Conservation (phyloP, 2,888 invertebrate species). For the Stenchaetothrips biformis region DNA sequence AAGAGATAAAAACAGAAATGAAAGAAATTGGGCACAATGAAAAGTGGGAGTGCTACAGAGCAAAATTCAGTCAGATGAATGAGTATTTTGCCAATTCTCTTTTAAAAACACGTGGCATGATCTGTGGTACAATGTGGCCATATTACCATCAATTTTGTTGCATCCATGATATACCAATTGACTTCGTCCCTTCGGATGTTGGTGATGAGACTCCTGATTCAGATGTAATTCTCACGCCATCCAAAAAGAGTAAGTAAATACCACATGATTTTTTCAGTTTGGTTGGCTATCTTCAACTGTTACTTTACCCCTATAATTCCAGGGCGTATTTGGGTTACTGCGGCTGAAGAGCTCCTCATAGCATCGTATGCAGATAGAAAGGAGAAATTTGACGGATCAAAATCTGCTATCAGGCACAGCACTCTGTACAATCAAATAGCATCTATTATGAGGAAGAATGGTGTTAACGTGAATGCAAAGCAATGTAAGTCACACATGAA, state of each 20-base stretch:
- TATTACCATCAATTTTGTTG: no score
- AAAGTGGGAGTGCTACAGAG: no score
- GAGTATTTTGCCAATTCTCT: no score
- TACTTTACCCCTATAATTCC: neutral
- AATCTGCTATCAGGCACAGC: neutral
- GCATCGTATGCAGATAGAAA: neutral
- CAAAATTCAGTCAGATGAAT: no score
- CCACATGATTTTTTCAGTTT: neutral
- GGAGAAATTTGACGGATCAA: neutral
- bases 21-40: no score
- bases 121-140: no score
- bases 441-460: neutral
- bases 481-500: neutral
- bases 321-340: neutral
- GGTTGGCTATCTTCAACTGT: neutral
- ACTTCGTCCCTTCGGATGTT: no score
- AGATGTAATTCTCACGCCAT: neutral
- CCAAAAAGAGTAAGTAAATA: neutral
- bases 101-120: no score
- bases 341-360: neutral
- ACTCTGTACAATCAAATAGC: neutral
- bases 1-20: no score
- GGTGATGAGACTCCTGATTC: neutral
- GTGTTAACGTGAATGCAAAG: neutral
- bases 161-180: no score